Evolutionary conservation across 2,888 invertebrate species (phyloP).

Genomic region (Hybos culiciformis): DNA sequence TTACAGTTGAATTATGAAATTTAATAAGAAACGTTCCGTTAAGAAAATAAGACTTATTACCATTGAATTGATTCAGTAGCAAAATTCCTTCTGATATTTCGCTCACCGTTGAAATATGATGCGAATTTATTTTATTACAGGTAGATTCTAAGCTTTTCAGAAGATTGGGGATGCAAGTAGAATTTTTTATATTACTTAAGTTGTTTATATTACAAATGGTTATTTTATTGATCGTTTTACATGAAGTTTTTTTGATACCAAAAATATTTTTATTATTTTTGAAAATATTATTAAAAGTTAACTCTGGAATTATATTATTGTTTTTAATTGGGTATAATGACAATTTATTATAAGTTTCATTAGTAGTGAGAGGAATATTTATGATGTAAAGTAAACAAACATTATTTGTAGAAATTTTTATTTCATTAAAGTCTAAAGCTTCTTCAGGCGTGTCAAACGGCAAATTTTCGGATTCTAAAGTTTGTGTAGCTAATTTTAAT

Average conservation of each 20-base stretch:
- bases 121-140: constrained; percentile 9
- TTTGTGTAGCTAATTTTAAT: constrained; percentile 5
- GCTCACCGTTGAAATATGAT: constrained; percentile 10
- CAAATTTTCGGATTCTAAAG: constrained; percentile 9
- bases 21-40: constrained; percentile 8
- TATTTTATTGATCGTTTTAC: constrained; percentile 9
- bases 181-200: constrained; percentile 10
- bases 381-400: neutral
- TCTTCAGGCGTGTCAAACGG: constrained; percentile 10
- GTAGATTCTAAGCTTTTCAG: constrained; percentile 11
- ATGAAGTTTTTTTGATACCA: constrained; percentile 1
- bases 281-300: constrained; percentile 2
- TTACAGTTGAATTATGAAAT: constrained; percentile 10
- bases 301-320: neutral
- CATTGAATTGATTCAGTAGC: constrained; percentile 12
- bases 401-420: constrained; percentile 7
- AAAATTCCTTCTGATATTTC: constrained; percentile 12
- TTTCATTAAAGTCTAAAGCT: constrained; percentile 7
- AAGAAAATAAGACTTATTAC: constrained; percentile 5
- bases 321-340: constrained; percentile 3
- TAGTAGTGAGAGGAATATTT: neutral
- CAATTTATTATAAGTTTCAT: neutral
- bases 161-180: constrained; percentile 12
- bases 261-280: constrained; percentile 3
- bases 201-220: constrained; percentile 9